Evolutionary conservation across 2,113 vertebrate species (phyloP).

Genomic region (Tychaedon coryphoeus): DNA sequence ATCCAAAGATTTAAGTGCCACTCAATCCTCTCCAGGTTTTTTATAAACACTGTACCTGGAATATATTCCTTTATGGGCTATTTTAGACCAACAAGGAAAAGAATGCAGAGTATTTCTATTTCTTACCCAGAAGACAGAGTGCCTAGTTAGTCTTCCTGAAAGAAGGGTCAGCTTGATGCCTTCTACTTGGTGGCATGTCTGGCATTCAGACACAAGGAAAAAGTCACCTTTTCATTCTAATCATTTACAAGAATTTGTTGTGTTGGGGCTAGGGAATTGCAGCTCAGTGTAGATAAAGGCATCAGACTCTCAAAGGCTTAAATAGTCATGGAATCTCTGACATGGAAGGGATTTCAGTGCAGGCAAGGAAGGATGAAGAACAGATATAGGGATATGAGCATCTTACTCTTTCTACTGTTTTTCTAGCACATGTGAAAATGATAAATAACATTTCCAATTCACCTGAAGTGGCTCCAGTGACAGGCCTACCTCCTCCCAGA

Average conservation of each 20-base stretch:
- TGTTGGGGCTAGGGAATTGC: not conserved
- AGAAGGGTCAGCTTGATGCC: not conserved
- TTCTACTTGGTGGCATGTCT: not conserved
- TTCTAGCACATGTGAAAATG: not conserved
- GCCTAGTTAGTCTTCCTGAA: not conserved
- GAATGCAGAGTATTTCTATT: not conserved
- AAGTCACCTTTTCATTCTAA: not conserved
- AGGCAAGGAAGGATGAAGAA: not conserved
- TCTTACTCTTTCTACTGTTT: not conserved
- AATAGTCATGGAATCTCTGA: not conserved
- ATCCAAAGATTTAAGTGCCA: not conserved
- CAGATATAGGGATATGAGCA: rapidly evolving
- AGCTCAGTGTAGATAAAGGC: not conserved
- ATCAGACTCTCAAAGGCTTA: not conserved
- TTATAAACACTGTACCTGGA: not conserved
- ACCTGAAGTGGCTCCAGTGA: not conserved
- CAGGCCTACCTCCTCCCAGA: not conserved
- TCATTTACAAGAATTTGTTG: not conserved
- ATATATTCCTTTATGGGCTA: not conserved
- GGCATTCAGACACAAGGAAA: not conserved
- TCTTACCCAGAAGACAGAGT: not conserved
- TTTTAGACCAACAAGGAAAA: not conserved
- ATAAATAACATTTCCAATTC: not conserved
- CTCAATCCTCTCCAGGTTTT: not conserved
- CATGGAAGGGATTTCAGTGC: not conserved